Base-by-base conservation (phyloP, 2,888 invertebrate genomes). In the Eretmocerus hayati region DNA sequence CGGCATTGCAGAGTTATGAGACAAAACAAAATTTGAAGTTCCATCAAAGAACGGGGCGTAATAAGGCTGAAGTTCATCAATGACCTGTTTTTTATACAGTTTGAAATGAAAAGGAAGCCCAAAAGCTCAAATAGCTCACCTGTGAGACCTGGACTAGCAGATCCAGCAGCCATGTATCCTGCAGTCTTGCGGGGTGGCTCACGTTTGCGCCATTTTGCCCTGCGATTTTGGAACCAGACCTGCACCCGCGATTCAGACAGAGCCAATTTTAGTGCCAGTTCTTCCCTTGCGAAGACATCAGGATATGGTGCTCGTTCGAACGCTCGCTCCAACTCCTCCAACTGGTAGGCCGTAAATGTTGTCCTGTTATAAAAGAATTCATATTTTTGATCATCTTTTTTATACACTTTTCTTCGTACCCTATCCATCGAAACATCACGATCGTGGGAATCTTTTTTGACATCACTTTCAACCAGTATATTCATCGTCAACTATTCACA, bases 301-400 rank as follows among this genome's bases (percentile, higher is more conserved):
- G 95, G 95, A 66, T 95, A 95, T 0, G 95, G 95, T 0, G 94
- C 95, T 30, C 93, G 79, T 68, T 95, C 92, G 66, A 95, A 95
- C 0, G 94, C 94, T 38, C 91, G 77, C 68, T 95, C 95, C 62
- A 95, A 72, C 64, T 94, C 92, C 67, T 94, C 93, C 53, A 95
- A 74, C 69, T 95, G 95, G 66, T 90, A 93, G 0, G 93, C 91
- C 5, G 94, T 94, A 66, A 95, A 95, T 5, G 95, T 95, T 2
- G 95, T 95, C 72, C 95, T 94, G 77, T 55, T 69, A 33, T 15
- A 33, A 5, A 6, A 11, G 26, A 26, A 26, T 26, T 26, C 26
- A 26, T 11, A 11, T n/a, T n/a, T n/a, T n/a, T n/a, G n/a, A n/a
- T n/a, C n/a, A n/a, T n/a, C n/a, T n/a, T n/a, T n/a, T n/a, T n/a